Evolutionary conservation across 2,888 invertebrate genomes (phyloP), one percentile per base, ranked within the genome.

Genomic region (Limnephilus rhombicus): DNA sequence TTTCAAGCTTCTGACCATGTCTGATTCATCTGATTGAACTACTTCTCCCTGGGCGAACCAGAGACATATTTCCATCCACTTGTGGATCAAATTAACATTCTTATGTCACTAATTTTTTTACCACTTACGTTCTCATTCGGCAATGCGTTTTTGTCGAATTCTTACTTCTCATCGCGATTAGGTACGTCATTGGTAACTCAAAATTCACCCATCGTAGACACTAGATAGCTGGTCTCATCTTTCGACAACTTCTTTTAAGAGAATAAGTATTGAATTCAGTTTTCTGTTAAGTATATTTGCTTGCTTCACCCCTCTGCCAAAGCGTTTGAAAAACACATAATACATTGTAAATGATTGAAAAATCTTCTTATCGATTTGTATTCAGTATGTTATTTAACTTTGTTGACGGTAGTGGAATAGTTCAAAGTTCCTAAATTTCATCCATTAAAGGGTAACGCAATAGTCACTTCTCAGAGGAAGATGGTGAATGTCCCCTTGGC

Each of bases 361-460:
- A 18, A 53, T 3, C 53, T 24, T 68, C 68, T n/a, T n/a, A 68
- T 24, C 68, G 68, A 68, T 68, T 24, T 68, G 24, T n/a, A 68
- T 68, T 68, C 68, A 9, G 24, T 24, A 7, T n/a, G 53, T 18
- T 68, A 2, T 68, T 68, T 24, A 68, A 68, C 24, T 68, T 68
- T 68, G 24, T 11, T 68, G 68, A n/a, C 68, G 68, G 68, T 68
- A 68, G n/a, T 4, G 68, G 24, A 68, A 68, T 68, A 68, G 68
- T 68, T 68, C 24, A 68, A 24, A 24, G 24, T 68, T 18, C 5
- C 15, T 53, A 68, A 18, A 83, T 34, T 41, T 5, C 9, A 45
- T 29, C 82, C 82, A 81, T 90, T 90, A 90, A 80, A 29, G 81
- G 53, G 80, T 80, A 89, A 89, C 80, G 34, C 68, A 24, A 89